Evolutionary conservation across 2,113 vertebrate genomes (phyloP), one percentile per base, ranked within the genome.

Genomic region (Myanophis thanlyinensis): DNA sequence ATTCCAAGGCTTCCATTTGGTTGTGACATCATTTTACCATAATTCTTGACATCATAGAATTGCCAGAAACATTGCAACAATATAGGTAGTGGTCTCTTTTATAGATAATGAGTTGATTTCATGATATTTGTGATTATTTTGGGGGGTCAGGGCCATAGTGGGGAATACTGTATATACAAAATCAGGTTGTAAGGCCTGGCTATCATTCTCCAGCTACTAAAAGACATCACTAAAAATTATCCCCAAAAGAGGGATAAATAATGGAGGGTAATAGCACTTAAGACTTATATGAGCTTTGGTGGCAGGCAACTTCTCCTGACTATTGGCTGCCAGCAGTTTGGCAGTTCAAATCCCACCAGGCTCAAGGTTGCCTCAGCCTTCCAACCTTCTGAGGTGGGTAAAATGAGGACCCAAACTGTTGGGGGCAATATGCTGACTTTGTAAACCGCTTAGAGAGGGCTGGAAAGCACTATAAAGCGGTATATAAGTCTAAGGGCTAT

Each of bases 11-110:
- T 56, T 48, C 85, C 11, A 1, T 23, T 88, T 40, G 15, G 85
- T 84, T 93, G 85, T 88, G 87, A 91, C 67, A 88, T 91, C 90
- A 85, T 92, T 47, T 92, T 20, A 51, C 23, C 52, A 13, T 6
- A 6, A 15, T 35, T 51, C 25, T 23, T 40, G 1, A 35, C 18
- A 88, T 46, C 80, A 23, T 8, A 84, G 44, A 52, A 88, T 84
- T 30, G 44, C 30, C n/a, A 27, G 48, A 35, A 20, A 85, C 7
- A 40, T 87, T 85, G 62, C 49, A 89, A 49, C 59, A 12, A 49
- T 48, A 23, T 47, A 48, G 49, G 5, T 7, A 49, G 12, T 13
- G 15, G 48, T 48, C 47, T 35, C 13, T 35, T 73, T 73, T 56
- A 89, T 5, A 92, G 67, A 6, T 51, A 48, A 40, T 12, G 51